Conservation (phyloP, 2,888 invertebrate genomes). For the Rhamnusium bicolor region DNA sequence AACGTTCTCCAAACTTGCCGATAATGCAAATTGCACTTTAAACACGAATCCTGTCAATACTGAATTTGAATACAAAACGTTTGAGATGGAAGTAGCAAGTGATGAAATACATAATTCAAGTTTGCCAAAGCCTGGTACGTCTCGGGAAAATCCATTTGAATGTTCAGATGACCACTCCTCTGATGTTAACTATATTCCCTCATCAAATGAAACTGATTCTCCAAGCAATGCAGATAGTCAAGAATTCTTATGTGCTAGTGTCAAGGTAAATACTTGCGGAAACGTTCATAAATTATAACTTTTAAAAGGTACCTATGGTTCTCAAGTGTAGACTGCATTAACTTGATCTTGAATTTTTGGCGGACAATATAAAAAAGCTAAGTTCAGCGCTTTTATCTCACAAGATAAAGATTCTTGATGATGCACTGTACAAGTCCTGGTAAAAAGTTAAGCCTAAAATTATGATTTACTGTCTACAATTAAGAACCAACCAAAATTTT, state of each 20-base stretch:
- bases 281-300: background rate
- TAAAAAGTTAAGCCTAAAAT: no score
- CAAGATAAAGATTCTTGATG: no score
- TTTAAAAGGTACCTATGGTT: background rate
- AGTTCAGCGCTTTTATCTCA: no score
- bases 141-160: conserved; percentile 4
- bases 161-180: conserved; percentile 10
- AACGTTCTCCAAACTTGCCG: conserved; percentile 9
- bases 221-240: conserved; percentile 9
- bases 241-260: conserved; percentile 4
- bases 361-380: no score
- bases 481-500: no score
- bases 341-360: no score
- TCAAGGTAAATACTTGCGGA: conserved; percentile 9
- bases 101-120: background rate
- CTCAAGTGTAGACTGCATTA: no score
- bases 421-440: no score
- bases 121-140: conserved; percentile 5
- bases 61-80: conserved; percentile 1
- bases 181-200: conserved; percentile 3
- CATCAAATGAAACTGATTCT: conserved; percentile 8
- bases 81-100: background rate
- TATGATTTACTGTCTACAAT: no score
- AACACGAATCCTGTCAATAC: conserved; percentile 10
- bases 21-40: conserved; percentile 5